Evolutionary conservation across 2,113 vertebrate species (phyloP).

Genomic region (Panthera tigris): DNA sequence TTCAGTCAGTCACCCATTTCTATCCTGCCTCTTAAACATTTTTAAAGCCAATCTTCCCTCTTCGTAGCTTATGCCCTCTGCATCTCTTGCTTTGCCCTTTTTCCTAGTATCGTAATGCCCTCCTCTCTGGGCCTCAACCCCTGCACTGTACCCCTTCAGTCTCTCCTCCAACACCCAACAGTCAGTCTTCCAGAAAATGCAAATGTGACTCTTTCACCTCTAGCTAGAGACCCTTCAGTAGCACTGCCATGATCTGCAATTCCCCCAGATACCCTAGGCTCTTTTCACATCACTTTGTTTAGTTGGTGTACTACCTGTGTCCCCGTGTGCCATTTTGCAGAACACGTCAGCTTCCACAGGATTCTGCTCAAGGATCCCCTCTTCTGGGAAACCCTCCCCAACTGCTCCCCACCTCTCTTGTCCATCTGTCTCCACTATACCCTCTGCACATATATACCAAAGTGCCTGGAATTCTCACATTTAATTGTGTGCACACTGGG

Average conservation of each 20-base stretch:
- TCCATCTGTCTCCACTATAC: background rate
- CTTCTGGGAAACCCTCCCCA: background rate
- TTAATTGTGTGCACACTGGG: background rate
- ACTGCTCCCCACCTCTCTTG: background rate
- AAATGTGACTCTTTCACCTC: background rate
- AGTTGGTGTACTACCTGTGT: background rate
- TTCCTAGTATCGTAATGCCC: background rate
- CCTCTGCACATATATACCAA: background rate
- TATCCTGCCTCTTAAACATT: background rate
- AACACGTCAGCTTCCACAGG: background rate
- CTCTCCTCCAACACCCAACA: background rate
- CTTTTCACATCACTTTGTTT: background rate
- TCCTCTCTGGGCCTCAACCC: background rate
- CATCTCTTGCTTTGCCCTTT: background rate
- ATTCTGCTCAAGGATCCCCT: background rate
- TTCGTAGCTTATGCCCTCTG: background rate
- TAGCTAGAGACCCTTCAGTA: background rate
- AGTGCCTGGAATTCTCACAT: background rate
- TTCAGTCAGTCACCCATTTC: background rate
- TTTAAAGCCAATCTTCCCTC: background rate
- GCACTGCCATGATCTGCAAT: background rate
- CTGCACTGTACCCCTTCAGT: background rate
- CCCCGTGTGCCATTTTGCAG: background rate
- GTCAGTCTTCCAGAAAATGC: background rate
- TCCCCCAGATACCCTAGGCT: background rate